Evolutionary conservation across 2,888 invertebrate species (phyloP).

Genomic region (Caenorhabditis macrosperma): DNA sequence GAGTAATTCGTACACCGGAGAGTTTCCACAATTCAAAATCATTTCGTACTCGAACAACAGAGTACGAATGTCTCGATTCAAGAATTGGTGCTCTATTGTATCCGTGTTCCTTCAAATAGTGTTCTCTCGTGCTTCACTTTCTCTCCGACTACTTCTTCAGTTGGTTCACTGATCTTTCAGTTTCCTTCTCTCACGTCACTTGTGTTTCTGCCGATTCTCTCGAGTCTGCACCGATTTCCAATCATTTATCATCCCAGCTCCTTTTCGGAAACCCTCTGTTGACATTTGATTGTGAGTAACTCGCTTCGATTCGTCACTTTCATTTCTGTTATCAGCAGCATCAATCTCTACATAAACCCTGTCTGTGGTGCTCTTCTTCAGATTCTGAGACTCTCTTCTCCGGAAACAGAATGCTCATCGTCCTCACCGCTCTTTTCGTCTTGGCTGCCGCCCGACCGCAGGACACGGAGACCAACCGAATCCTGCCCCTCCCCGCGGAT

Average conservation of each 20-base stretch:
- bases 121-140: too few species aligned
- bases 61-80: too few species aligned
- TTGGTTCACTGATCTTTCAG: background rate
- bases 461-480: slow-evolving; percentile 33
- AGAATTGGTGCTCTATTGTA: background rate
- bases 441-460: slow-evolving; percentile 44
- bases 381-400: background rate
- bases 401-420: slow-evolving; percentile 17
- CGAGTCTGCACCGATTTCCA: slow-evolving; percentile 18
- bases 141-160: background rate
- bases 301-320: slow-evolving; percentile 33
- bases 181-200: background rate
- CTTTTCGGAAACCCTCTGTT: slow-evolving; percentile 18
- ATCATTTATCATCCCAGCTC: slow-evolving; percentile 36
- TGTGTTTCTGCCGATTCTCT: background rate
- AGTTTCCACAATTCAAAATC: too few species aligned
- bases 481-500: slow-evolving; percentile 17
- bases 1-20: too few species aligned
- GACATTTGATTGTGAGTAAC: slow-evolving; percentile 44
- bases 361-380: background rate
- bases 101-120: background rate
- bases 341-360: background rate
- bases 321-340: slow-evolving; percentile 1
- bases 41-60: too few species aligned
- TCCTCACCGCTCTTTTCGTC: slow-evolving; percentile 19